Evolutionary conservation across 2,888 invertebrate species (phyloP).

Genomic region (Neoascia interrupta): DNA sequence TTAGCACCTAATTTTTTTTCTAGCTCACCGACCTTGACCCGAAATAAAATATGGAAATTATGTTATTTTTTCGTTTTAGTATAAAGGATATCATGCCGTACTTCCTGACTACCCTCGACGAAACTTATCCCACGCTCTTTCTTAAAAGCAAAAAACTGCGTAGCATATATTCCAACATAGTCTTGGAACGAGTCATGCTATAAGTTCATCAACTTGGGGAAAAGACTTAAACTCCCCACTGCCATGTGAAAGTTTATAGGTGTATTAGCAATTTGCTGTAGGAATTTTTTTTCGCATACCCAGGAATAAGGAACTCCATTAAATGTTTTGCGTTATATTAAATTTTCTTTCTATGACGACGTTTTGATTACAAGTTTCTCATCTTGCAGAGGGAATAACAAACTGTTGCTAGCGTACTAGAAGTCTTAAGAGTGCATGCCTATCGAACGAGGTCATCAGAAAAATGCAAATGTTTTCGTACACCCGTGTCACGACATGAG

Average conservation of each 20-base stretch:
- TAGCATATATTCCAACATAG: no score
- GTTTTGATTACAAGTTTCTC: constrained; percentile 4
- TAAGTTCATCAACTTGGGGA: constrained; percentile 31
- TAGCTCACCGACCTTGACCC: constrained; percentile 22
- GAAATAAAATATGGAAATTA: not conserved
- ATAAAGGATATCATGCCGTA: no score
- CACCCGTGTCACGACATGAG: constrained; percentile 2
- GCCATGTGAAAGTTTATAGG: constrained; percentile 17
- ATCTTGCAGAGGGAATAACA: not conserved
- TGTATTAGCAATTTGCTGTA: not conserved
- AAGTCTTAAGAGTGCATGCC: constrained; percentile 31
- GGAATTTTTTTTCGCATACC: not conserved
- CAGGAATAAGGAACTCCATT: constrained; percentile 4
- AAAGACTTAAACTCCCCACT: constrained; percentile 11
- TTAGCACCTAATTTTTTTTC: constrained; percentile 22
- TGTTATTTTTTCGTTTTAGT: no score
- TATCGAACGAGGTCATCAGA: constrained; percentile 40
- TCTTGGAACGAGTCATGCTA: constrained; percentile 17
- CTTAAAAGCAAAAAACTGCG: no score
- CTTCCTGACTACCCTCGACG: not conserved
- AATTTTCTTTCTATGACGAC: not conserved
- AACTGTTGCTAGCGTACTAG: constrained; percentile 29
- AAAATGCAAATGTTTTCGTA: not conserved
- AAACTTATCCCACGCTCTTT: no score
- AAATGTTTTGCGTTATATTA: constrained; percentile 8